Evolutionary conservation across 1,140 invertebrate genomes (phyloP).

Genomic region (Drosophila fuyamai): DNA sequence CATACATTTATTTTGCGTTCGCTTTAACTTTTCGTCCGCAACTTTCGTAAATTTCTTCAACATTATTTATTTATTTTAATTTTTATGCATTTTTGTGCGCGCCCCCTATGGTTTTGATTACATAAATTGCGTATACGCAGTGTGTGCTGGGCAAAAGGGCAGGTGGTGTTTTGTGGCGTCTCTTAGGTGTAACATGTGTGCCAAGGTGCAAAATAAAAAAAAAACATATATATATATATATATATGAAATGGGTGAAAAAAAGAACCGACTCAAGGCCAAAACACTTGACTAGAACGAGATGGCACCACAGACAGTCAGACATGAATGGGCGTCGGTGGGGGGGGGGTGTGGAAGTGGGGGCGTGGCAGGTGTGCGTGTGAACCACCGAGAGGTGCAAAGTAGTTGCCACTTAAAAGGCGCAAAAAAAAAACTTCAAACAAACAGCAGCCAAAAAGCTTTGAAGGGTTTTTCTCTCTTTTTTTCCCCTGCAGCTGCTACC

Average conservation of each 20-base stretch:
- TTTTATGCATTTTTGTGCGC: slow-evolving; percentile 21
- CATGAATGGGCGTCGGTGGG: slow-evolving; percentile 27
- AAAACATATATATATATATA: not conserved
- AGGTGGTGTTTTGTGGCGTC: slow-evolving; percentile 4
- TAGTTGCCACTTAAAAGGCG: slow-evolving; percentile 59
- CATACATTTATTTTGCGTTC: not conserved
- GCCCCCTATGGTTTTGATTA: slow-evolving; percentile 20
- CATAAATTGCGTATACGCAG: slow-evolving; percentile 48
- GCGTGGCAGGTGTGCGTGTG: slow-evolving; percentile 39
- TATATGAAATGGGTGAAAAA: slow-evolving; percentile 21
- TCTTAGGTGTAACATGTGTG: slow-evolving; percentile 43
- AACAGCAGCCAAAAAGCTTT: slow-evolving; percentile 62
- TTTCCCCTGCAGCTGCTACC: not conserved
- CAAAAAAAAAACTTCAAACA: slow-evolving; percentile 50
- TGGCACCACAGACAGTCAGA: slow-evolving; percentile 43
- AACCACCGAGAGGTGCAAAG: slow-evolving; percentile 54
- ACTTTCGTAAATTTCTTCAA: slow-evolving; percentile 12
- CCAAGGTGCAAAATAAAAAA: slow-evolving; percentile 45
- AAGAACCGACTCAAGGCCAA: slow-evolving; percentile 44
- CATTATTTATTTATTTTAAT: slow-evolving; percentile 46
- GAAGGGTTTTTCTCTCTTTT: slow-evolving; percentile 21
- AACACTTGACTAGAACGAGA: slow-evolving; percentile 49
- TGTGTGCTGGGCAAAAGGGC: slow-evolving; percentile 11
- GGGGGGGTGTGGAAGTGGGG: not conserved
- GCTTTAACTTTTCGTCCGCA: not conserved